Base-by-base conservation (phyloP, 2,888 invertebrate genomes). In the Acrocyrtus sp. region DNA sequence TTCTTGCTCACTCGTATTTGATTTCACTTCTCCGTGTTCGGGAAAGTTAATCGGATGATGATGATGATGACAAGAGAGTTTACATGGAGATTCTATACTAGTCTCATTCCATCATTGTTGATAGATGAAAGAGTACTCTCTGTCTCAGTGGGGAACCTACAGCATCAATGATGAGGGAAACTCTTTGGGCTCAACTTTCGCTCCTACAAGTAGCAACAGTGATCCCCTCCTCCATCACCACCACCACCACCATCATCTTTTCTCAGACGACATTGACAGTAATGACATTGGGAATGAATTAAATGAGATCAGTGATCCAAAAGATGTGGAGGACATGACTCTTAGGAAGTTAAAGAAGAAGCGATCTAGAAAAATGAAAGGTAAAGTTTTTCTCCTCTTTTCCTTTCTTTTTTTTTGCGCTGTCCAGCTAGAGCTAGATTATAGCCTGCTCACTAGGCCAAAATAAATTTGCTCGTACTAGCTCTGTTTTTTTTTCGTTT, bases 61-160 rank as follows among this genome's bases (percentile, higher is more conserved):
- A 66, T 61, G 53, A 67, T 70, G 70, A 66, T 75, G 75, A 66
- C 65, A 66, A 57, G 61, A 53, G 70, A 60, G 54, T 72, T 72
- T 60, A 61, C 61, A 66, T 60, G 60, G 51, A 22, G 24, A 56
- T 15, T 65, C 56, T 74, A 60, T 61, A 60, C 56, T 61, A 61
- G 65, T 63, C 63, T 60, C 62, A 10, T 58, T 66, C 50, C 65
- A 60, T 72, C 66, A 47, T 47, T 66, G 53, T 65, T 76, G 58
- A 65, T 70, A 81, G 80, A 61, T 81, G 58, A 81, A 81, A 66
- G 80, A 81, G 66, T 81, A 80, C 69, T 78, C 80, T 22, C 62
- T 79, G 54, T 79, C 79, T 74, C 57, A 75, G 63, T 73, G 73
- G 60, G 66, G 76, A 29, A 65, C 62, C 34, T 63, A 70, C 45